phyloP scores from a whole-genome alignment of 2,888 invertebrate species.

The Luperina nickerlii region DNA sequence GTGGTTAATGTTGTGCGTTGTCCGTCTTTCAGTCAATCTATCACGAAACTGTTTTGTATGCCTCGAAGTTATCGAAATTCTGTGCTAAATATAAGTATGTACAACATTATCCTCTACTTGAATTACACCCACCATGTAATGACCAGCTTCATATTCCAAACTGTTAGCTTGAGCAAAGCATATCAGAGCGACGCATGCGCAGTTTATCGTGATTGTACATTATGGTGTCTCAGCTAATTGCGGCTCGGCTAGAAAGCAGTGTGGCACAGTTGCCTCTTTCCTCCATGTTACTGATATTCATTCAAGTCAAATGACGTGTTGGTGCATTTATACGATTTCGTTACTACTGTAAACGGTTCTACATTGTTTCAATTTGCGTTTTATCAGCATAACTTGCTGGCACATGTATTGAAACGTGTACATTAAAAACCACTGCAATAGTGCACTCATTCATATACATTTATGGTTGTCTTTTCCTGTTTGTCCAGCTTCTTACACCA shows the following conservation, averaged over 20 bases:
- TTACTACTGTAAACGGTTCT: neutral
- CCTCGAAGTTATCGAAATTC: neutral
- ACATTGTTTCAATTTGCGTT: conserved; percentile 5
- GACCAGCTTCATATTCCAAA: conserved; percentile 1
- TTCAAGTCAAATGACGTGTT: conserved; percentile 13
- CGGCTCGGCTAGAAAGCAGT: conserved; percentile 67
- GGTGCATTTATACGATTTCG: neutral
- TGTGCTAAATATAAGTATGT: neutral
- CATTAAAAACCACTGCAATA: neutral
- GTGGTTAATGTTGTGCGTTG: neutral
- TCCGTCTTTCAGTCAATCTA: neutral
- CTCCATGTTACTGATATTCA: conserved; percentile 21
- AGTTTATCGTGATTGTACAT: conserved; percentile 50
- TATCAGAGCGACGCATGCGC: conserved; percentile 25
- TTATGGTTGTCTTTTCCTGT: neutral
- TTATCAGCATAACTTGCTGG: conserved; percentile 16
- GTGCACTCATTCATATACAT: neutral
- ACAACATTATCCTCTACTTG: neutral
- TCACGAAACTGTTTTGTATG: neutral
- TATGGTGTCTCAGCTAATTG: conserved; percentile 62
- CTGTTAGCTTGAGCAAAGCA: conserved; percentile 37
- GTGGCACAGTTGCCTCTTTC: conserved; percentile 70
- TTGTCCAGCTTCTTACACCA: too few relatives aligned
- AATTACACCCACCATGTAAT: neutral
- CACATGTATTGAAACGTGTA: neutral